Evolutionary conservation across 2,888 invertebrate genomes (phyloP), one percentile per base, ranked within the genome.

Genomic region (Pseudococcus viburni): DNA sequence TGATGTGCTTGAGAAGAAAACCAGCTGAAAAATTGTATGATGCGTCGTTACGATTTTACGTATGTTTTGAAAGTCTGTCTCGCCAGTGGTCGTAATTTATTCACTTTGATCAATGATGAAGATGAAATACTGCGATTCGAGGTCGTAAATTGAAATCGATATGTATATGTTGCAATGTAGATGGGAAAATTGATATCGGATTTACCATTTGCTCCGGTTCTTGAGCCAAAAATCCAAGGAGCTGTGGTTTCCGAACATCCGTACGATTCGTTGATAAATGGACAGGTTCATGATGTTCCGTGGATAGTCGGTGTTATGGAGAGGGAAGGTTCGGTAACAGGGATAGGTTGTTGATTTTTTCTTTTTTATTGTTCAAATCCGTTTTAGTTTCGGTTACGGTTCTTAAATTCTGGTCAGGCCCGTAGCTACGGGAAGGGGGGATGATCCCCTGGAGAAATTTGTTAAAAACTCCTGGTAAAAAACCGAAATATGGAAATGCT

Each of bases 71-170:
- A 55, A 2, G 46, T 46, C 12, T 90, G 7, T 90, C 90, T 17
- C 90, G 26, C 3, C 26, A 1, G 1, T 33, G 26, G 26, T 90
- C 84, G 90, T 90, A 73, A 86, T 89, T 19, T 90, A n/a, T 90
- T 19, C 90, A 90, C 51, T 90, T 90, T 19, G 89, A 89, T 89
- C 12, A 46, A 1, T 12, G 8, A 46, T 46, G 0, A 12, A 46
- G 8, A 46, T 46, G 0, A 12, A 46, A 46, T 33, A 46, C 46
- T 46, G 90, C 26, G 26, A 33, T 3, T 33, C 90, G 89, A 84
- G 46, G 1, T 11, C 46, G 12, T 46, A 46, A 46, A 46, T 46
- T 8, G 7, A 46, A 46, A n/a, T n/a, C n/a, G 12, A 5, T 55
- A 9, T 64, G 1, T 4, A 22, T 64, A 22, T 33, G 26, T 33